Evolutionary conservation across 2,888 invertebrate species (phyloP), one percentile per base, ranked within the genome.

Genomic region (Atethmia centrago): DNA sequence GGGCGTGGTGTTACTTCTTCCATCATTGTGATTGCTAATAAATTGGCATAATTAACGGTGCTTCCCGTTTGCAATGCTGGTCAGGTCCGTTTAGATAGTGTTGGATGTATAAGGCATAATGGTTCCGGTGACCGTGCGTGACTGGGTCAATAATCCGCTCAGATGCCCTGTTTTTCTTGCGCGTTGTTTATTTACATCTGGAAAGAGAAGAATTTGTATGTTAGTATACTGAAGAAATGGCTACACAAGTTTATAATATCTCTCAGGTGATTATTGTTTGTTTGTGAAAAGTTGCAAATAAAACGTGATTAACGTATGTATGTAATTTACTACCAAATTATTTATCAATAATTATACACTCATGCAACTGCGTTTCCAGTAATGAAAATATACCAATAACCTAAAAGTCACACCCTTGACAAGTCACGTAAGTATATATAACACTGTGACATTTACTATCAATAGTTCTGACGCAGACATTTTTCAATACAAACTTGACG

Each of bases 41-140:
- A 92, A 93, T 91, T 92, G 90, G 94, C 96, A 96, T 96, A 95
- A 95, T 95, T 95, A 95, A 94, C 94, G 94, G 95, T 92, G 85
- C 85, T 85, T 89, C 88, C 89, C 89, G 91, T 88, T 94, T 89
- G 90, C 88, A 89, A 95, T 94, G 93, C 94, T 88, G 91, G 92
- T 90, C 95, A 93, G 92, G 94, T 92, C 91, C 92, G 92, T 89
- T 94, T 92, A 94, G 92, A 93, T 91, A 89, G 91, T 92, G 89
- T 84, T 90, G 82, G 92, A 92, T 94, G 90, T 94, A 95, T 95
- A 95, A 91, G 96, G 96, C 96, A 95, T 96, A 94, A 95, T 95
- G 92, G 93, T 95, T 96, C 96, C 96, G 95, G 95, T 94, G 91
- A 87, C 88, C 88, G 91, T 82, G 87, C 89, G 91, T 93, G 91